These are phyloP conservation scores for Mylabris phalerata DNA, from an alignment of 1,140 invertebrate species.

Conservation along the genomic window DNA sequence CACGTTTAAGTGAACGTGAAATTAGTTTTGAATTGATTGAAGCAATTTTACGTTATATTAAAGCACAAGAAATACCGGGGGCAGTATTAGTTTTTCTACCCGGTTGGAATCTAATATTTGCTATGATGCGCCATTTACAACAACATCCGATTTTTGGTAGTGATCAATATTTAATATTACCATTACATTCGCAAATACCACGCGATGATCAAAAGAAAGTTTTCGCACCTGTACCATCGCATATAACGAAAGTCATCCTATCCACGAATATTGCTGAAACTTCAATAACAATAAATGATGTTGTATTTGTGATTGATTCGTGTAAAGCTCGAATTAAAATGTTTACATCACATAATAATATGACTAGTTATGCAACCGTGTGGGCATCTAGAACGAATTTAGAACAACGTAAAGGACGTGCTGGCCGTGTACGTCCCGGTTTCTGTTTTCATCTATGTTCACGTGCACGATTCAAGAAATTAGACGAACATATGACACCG, in stretches of 20 bases:
- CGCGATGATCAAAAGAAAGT: slow-evolving; percentile 84
- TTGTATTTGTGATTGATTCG: slow-evolving; percentile 92
- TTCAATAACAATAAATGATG: slow-evolving; percentile 94
- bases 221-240: slow-evolving; percentile 67
- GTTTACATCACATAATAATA: slow-evolving; percentile 92
- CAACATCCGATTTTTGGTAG: slow-evolving; percentile 71
- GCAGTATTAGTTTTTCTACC: slow-evolving; percentile 89
- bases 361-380: slow-evolving; percentile 90
- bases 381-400: slow-evolving; percentile 91
- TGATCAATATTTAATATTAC: slow-evolving; percentile 62
- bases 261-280: slow-evolving; percentile 92
- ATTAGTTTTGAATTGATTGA: slow-evolving; percentile 90
- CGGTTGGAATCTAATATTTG: slow-evolving; percentile 92
- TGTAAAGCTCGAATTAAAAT: slow-evolving; percentile 94
- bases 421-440: slow-evolving; percentile 81
- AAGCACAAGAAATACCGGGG: slow-evolving; percentile 62
- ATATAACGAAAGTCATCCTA: slow-evolving; percentile 75
- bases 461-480: slow-evolving; percentile 57
- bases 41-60: slow-evolving; percentile 70
- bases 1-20: slow-evolving; percentile 78
- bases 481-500: slow-evolving; percentile 88
- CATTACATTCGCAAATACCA: slow-evolving; percentile 85
- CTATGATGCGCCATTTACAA: slow-evolving; percentile 78
- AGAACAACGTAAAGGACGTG: slow-evolving; percentile 83
- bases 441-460: slow-evolving; percentile 88